A percentile compares a stretch with the other conserved stretches of the same genome.
phyloP scores from a whole-genome alignment of 2,888 invertebrate species.

The Darwinula stevensoni region DNA sequence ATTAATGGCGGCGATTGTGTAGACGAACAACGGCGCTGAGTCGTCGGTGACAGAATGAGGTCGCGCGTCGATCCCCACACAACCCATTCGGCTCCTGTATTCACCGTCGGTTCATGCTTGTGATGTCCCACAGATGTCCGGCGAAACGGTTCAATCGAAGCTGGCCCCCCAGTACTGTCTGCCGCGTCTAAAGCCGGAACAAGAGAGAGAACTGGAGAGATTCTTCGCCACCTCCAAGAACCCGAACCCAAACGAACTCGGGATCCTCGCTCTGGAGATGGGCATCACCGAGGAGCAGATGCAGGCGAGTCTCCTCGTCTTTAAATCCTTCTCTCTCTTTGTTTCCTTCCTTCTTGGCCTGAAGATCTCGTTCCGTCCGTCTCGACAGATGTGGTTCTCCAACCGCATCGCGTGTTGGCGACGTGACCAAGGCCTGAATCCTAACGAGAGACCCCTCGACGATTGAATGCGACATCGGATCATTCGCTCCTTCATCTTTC shows the following conservation, averaged over 20 bases:
- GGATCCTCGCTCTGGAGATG: not conserved
- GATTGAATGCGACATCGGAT: not conserved
- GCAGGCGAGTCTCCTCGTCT: not conserved
- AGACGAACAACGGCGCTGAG: no score
- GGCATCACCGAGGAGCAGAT: not conserved
- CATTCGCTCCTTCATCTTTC: no score
- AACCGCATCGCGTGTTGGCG: not conserved
- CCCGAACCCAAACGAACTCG: not conserved
- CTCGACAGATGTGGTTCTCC: not conserved
- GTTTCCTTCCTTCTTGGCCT: no score
- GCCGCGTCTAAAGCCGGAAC: not conserved
- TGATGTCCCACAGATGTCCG: no score
- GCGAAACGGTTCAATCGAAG: no score
- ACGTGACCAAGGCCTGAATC: constrained; percentile 1
- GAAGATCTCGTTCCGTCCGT: not conserved
- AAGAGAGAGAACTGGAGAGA: constrained; percentile 1
- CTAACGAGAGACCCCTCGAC: not conserved
- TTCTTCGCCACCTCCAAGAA: not conserved
- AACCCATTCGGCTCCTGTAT: no score
- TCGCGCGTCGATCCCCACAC: no score
- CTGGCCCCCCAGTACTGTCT: not conserved
- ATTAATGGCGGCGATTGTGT: no score
- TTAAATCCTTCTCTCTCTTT: no score
- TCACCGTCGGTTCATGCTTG: no score
- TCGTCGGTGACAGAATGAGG: no score